A percentile compares a stretch with the other conserved stretches of the same genome.
Conservation (phyloP, 2,888 invertebrate species). For the Andrena chrysosceles region DNA sequence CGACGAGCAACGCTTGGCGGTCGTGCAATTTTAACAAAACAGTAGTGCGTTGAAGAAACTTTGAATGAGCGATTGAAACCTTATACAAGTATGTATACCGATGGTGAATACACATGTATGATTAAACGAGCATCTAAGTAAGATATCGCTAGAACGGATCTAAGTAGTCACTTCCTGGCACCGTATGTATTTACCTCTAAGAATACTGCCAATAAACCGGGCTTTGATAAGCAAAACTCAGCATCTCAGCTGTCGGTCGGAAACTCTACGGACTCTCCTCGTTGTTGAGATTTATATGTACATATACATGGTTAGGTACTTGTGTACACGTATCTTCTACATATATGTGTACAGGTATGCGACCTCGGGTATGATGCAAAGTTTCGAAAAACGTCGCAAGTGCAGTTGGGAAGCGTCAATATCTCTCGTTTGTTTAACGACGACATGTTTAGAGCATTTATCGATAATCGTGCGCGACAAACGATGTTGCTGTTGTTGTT, state of each 20-base stretch:
- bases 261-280: not conserved
- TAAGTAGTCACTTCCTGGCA: not conserved
- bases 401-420: not conserved
- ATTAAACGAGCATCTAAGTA: not conserved
- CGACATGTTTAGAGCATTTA: not conserved
- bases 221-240: not conserved
- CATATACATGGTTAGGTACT: not conserved
- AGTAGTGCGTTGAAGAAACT: not conserved
- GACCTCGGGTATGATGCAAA: not conserved
- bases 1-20: not conserved
- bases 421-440: not conserved
- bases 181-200: slow-evolving; percentile 3
- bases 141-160: not conserved
- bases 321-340: no score
- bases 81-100: not conserved
- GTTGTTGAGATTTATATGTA: not conserved
- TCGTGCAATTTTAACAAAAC: not conserved
- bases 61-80: not conserved
- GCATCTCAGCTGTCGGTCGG: not conserved
- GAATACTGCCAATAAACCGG: slow-evolving; percentile 33
- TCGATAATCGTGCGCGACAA: not conserved
- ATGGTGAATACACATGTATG: not conserved
- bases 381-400: not conserved
- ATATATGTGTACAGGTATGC: no score
- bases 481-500: not conserved